Conservation (phyloP, 2,888 invertebrate genomes). For the Lithophane semibrunnea region DNA sequence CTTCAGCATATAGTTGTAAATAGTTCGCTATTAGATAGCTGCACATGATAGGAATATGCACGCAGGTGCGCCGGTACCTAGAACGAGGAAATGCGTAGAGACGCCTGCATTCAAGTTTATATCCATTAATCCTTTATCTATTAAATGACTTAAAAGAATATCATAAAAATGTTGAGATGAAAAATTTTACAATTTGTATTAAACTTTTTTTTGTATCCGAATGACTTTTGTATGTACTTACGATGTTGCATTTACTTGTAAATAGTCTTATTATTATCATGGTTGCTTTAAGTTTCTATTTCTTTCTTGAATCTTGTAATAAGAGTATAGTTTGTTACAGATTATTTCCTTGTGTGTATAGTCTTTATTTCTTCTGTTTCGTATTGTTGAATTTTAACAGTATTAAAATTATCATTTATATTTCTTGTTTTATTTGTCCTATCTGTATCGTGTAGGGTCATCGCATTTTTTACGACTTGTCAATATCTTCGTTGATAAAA, state of each 20-base stretch:
- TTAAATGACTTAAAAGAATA: constrained; percentile 44
- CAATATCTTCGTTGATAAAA: constrained; percentile 36
- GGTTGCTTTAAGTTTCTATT: constrained; percentile 49
- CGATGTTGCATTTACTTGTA: constrained; percentile 65
- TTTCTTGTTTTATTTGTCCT: constrained; percentile 54
- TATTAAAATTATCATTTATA: constrained; percentile 83
- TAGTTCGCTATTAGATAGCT: constrained; percentile 63
- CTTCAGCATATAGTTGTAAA: constrained; percentile 63
- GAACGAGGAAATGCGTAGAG: constrained; percentile 48
- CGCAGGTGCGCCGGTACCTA: constrained; percentile 40
- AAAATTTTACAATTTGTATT: constrained; percentile 51
- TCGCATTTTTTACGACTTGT: constrained; percentile 19
- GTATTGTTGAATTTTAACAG: constrained; percentile 90
- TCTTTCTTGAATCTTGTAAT: constrained; percentile 50
- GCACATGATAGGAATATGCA: constrained; percentile 63
- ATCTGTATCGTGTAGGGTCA: constrained; percentile 24
- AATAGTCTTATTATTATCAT: constrained; percentile 54
- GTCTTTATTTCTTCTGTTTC: constrained; percentile 84
- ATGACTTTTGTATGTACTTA: constrained; percentile 61
- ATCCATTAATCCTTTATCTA: constrained; percentile 53
- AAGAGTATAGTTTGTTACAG: constrained; percentile 71
- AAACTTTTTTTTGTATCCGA: constrained; percentile 46
- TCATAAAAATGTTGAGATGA: constrained; percentile 39
- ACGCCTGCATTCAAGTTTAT: constrained; percentile 56
- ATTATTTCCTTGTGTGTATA: constrained; percentile 82